These are phyloP conservation scores for Catagonus wagneri DNA, from an alignment of 2,113 vertebrate genomes.

Conservation along the genomic window DNA sequence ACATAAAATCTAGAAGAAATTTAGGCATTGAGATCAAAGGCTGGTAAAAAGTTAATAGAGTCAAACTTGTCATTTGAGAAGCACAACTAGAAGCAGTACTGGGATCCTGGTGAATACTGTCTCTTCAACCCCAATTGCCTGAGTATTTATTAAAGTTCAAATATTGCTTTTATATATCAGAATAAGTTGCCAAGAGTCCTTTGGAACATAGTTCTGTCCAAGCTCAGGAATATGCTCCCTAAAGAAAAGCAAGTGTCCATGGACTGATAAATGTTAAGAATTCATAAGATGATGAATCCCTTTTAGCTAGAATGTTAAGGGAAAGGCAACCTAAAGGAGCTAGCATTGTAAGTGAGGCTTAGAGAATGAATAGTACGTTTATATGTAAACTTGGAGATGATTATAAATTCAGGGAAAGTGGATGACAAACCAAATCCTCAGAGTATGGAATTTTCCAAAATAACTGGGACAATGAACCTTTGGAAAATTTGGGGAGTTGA, in stretches of 20 bases:
- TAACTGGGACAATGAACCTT: background rate
- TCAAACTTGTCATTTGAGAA: background rate
- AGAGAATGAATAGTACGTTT: background rate
- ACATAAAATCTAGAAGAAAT: background rate
- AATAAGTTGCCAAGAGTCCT: background rate
- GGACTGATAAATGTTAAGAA: background rate
- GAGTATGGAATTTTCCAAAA: background rate
- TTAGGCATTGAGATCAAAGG: background rate
- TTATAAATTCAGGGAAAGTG: background rate
- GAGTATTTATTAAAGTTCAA: background rate
- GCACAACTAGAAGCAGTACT: background rate
- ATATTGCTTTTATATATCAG: background rate
- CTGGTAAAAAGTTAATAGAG: background rate
- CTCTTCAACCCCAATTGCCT: background rate
- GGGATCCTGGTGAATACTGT: background rate
- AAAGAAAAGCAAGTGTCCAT: background rate
- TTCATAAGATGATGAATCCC: background rate
- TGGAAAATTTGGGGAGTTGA: background rate
- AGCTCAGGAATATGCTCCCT: background rate
- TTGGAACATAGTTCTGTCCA: background rate
- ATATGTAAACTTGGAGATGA: background rate
- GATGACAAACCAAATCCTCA: background rate
- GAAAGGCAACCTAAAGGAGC: background rate
- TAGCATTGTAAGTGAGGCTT: background rate
- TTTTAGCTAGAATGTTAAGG: background rate